Percentiles rank a stretch among this genome's conserved stretches.
Conservation (phyloP, 2,888 invertebrate genomes). For the Dexiosoma caninum region DNA sequence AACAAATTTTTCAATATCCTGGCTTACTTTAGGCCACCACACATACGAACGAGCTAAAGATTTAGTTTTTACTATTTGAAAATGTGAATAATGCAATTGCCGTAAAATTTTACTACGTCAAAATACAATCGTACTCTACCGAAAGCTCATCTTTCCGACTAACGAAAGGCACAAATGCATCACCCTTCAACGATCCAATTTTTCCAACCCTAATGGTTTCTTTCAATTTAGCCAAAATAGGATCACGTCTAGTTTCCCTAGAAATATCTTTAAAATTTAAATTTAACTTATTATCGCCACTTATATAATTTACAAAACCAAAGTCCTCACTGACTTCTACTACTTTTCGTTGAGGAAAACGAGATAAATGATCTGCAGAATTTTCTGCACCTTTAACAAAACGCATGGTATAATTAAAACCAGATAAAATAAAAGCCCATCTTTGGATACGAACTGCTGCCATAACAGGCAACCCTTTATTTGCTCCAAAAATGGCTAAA, state of each 20-base stretch:
- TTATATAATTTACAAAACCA: background rate
- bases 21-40: slow-evolving; percentile 50
- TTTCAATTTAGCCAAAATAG: slow-evolving; percentile 8
- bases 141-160: slow-evolving; percentile 3
- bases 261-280: slow-evolving; percentile 33
- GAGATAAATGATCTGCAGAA: slow-evolving; percentile 10
- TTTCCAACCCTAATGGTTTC: slow-evolving; percentile 17
- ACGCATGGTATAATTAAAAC: slow-evolving; percentile 38
- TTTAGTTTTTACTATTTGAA: slow-evolving; percentile 60
- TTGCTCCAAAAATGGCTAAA: slow-evolving; percentile 43
- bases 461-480: slow-evolving; percentile 41
- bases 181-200: slow-evolving; percentile 15
- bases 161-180: slow-evolving; percentile 23
- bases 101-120: slow-evolving; percentile 18
- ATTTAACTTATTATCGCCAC: background rate
- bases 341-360: background rate
- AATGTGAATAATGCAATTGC: slow-evolving; percentile 58
- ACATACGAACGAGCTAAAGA: slow-evolving; percentile 42
- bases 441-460: slow-evolving; percentile 23
- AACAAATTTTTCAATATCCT: slow-evolving; percentile 48
- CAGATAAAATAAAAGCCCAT: slow-evolving; percentile 40
- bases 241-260: slow-evolving; percentile 30
- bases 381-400: slow-evolving; percentile 34
- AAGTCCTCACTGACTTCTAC: background rate
- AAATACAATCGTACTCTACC: background rate